Base-by-base conservation (phyloP, 2,113 vertebrate species). In the Cyprinodon brontotheroides region DNA sequence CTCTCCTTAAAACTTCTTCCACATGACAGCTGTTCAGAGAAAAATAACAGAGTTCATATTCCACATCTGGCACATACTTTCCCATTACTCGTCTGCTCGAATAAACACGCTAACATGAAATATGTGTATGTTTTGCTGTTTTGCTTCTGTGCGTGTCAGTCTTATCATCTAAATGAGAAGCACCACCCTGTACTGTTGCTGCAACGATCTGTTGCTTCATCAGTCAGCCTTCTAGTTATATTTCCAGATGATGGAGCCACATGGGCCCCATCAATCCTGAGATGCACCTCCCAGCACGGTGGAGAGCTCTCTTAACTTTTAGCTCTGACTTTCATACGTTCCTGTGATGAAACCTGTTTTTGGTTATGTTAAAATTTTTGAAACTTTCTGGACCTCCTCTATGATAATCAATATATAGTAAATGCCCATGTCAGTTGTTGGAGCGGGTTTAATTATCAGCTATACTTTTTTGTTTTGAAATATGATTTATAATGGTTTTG, bases 211-310 rank as follows among this genome's bases (percentile, higher is more conserved):
- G 43, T 61, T 63, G 74, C 47, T 43, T 61, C 29, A 75, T 72
- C 59, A 63, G n/a, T 53, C 29, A 41, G 68, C 48, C 74, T 64
- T 71, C 29, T 61, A 10, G 60, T 74, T 60, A 68, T 61, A 76
- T 66, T 76, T 87, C 72, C 78, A 74, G 77, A 83, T 81, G 78
- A 82, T 66, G 9, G 70, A 40, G 68, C 90, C 93, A 91, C 89
- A 89, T 89, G 90, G 83, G 78, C 38, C 43, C 71, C 65, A 72
- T 90, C 81, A 83, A 63, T 84, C 74, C 68, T 70, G 1, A 62
- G 64, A 9, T 9, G 9, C 53, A 1, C 72, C 45, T n/a, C n/a
- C 73, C 15, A 3, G 22, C 41, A 0, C 40, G 78, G 53, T 13
- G 62, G 22, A 60, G 69, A 50, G 10, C 22, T n/a, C n/a, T 69